Evolutionary conservation across 1,140 invertebrate genomes (phyloP).

Genomic region (Psix sp.): DNA sequence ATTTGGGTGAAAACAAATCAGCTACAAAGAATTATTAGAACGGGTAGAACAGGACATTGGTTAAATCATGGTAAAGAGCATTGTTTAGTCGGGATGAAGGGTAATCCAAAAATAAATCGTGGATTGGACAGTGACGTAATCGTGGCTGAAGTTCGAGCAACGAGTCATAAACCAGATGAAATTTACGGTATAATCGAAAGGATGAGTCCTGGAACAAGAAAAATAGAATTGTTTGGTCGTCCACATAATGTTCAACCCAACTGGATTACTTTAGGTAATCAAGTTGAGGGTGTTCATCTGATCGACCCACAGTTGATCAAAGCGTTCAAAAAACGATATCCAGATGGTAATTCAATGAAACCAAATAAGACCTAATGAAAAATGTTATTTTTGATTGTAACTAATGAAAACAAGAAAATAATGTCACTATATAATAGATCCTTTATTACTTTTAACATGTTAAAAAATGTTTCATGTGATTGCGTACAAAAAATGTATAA

Average conservation of each 20-base stretch:
- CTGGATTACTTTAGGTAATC: conserved; percentile 98
- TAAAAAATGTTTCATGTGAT: no score
- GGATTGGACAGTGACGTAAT: conserved; percentile 98
- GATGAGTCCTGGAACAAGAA: conserved; percentile 93
- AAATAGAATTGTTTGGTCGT: conserved; percentile 97
- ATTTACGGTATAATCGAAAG: conserved; percentile 96
- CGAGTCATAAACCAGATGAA: conserved; percentile 98
- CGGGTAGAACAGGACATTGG: conserved; percentile 98
- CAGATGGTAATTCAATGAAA: conserved; percentile 93
- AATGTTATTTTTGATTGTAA: no score
- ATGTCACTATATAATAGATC: no score
- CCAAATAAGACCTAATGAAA: conserved; percentile 66
- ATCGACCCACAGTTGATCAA: conserved; percentile 94
- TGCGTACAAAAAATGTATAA: no score
- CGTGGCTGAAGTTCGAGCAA: conserved; percentile 97
- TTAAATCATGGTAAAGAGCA: conserved; percentile 99
- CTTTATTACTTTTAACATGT: no score
- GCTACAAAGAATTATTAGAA: conserved; percentile 96
- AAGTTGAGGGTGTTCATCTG: conserved; percentile 94
- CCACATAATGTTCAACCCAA: conserved; percentile 99
- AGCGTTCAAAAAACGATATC: conserved; percentile 93
- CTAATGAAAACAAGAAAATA: no score
- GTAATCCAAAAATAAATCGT: conserved; percentile 93
- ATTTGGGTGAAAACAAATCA: conserved; percentile 99
- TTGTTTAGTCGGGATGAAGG: conserved; percentile 97